These are phyloP conservation scores for Zygothrica quintamaculata DNA, from an alignment of 2,888 invertebrate genomes.

Conservation along the genomic window DNA sequence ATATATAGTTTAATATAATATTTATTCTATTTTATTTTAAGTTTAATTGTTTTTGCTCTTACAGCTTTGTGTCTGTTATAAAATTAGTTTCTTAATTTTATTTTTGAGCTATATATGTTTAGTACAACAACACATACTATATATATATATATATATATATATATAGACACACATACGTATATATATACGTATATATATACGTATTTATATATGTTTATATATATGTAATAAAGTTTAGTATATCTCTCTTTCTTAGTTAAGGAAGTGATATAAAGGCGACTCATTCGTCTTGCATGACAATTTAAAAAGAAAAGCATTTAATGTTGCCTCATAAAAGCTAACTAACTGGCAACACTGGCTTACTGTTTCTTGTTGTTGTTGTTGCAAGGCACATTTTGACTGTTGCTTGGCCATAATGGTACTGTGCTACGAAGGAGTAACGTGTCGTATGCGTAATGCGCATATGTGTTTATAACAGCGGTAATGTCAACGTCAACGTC, in stretches of 20 bases:
- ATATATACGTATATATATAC: too few relatives aligned
- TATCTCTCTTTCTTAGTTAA: neutral
- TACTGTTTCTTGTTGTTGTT: constrained; percentile 8
- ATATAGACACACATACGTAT: too few relatives aligned
- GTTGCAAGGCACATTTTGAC: constrained; percentile 12
- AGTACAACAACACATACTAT: too few relatives aligned
- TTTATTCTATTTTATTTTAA: too few relatives aligned
- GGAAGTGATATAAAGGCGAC: constrained; percentile 3
- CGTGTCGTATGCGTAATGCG: constrained; percentile 59
- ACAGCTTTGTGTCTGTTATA: too few relatives aligned
- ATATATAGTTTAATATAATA: too few relatives aligned
- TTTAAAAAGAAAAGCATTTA: constrained; percentile 27
- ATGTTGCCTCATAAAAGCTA: constrained; percentile 29
- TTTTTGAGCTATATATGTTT: too few relatives aligned
- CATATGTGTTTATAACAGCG: constrained; percentile 49
- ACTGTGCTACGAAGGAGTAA: neutral
- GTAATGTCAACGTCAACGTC: constrained; percentile 14
- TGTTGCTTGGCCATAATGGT: constrained; percentile 5
- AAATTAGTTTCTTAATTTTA: too few relatives aligned
- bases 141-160: too few relatives aligned
- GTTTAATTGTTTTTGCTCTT: too few relatives aligned
- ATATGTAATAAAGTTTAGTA: too few relatives aligned
- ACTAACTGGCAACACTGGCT: constrained; percentile 18
- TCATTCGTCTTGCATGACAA: constrained; percentile 10
- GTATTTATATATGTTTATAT: too few relatives aligned